Evolutionary conservation across 2,888 invertebrate species (phyloP).

Genomic region (Globia sparganii): DNA sequence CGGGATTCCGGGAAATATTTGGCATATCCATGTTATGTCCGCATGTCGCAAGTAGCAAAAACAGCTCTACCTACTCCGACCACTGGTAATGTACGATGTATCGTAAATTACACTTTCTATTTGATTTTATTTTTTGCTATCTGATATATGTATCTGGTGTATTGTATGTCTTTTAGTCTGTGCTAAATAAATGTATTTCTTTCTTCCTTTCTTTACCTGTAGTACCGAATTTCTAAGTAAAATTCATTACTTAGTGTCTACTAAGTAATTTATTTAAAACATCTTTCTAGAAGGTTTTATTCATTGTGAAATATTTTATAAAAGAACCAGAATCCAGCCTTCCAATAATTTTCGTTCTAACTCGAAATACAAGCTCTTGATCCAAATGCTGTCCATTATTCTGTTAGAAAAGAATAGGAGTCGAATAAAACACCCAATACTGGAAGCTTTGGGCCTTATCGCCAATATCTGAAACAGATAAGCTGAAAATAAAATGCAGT

Average conservation of each 20-base stretch:
- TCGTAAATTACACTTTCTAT: no score
- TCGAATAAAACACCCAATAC: constrained; percentile 53
- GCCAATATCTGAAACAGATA: constrained; percentile 65
- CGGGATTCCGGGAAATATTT: no score
- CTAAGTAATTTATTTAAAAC: neutral
- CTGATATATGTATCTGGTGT: no score
- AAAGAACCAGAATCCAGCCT: neutral
- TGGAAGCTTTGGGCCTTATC: constrained; percentile 49
- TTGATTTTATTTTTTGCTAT: no score
- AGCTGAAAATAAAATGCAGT: constrained; percentile 78
- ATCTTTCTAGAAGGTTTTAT: constrained; percentile 3
- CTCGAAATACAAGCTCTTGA: constrained; percentile 34
- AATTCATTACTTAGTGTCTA: neutral
- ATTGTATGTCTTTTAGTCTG: no score
- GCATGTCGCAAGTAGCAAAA: no score
- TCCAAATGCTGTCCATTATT: constrained; percentile 35
- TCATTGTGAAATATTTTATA: constrained; percentile 15
- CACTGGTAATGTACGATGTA: no score
- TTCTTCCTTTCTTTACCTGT: neutral
- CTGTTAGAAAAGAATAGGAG: constrained; percentile 45
- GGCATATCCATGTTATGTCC: no score
- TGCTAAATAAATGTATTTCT: no score
- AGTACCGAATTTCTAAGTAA: neutral
- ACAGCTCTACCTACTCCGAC: no score
- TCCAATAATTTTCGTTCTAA: constrained; percentile 19